Evolutionary conservation across 2,888 invertebrate species (phyloP).

Genomic region (Xanthostigma xanthostigma): DNA sequence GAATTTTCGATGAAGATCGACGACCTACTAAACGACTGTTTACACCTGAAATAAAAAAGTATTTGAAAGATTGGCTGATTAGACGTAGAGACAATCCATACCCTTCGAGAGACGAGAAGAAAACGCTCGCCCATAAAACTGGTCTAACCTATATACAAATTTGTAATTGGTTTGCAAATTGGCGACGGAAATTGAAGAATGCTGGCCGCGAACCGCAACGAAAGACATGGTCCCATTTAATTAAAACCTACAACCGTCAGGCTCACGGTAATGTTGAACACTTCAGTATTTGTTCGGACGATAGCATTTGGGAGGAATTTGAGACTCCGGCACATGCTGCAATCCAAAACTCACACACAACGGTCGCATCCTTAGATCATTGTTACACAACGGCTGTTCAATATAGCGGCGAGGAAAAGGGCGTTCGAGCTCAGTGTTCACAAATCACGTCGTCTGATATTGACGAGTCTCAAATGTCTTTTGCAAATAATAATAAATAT

Average conservation of each 20-base stretch:
- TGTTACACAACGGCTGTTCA: slow-evolving; percentile 19
- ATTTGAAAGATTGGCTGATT: slow-evolving; percentile 63
- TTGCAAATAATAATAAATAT: slow-evolving; percentile 30
- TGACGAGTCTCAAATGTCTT: slow-evolving; percentile 21
- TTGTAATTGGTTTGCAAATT: slow-evolving; percentile 74
- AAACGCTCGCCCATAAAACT: slow-evolving; percentile 53
- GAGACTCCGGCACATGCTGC: slow-evolving; percentile 22
- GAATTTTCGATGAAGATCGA: slow-evolving; percentile 41
- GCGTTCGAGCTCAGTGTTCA: slow-evolving; percentile 23
- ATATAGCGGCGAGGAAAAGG: slow-evolving; percentile 8
- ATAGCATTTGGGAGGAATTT: slow-evolving; percentile 65
- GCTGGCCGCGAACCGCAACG: slow-evolving; percentile 52
- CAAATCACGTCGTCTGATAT: slow-evolving; percentile 29
- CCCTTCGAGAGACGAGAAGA: slow-evolving; percentile 63
- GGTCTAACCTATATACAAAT: slow-evolving; percentile 66
- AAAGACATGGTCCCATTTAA: slow-evolving; percentile 60
- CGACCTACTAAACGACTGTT: slow-evolving; percentile 57
- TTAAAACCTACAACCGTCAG: slow-evolving; percentile 53
- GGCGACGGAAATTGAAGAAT: slow-evolving; percentile 64
- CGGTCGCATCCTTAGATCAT: slow-evolving; percentile 18
- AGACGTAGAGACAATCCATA: slow-evolving; percentile 63
- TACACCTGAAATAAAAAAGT: slow-evolving; percentile 65
- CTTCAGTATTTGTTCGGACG: slow-evolving; percentile 63
- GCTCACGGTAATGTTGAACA: slow-evolving; percentile 67
- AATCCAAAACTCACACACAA: slow-evolving; percentile 3